Percentiles rank a stretch among this genome's conserved stretches.
phyloP scores from a whole-genome alignment of 2,888 invertebrate genomes.

The Spilarctia lutea region DNA sequence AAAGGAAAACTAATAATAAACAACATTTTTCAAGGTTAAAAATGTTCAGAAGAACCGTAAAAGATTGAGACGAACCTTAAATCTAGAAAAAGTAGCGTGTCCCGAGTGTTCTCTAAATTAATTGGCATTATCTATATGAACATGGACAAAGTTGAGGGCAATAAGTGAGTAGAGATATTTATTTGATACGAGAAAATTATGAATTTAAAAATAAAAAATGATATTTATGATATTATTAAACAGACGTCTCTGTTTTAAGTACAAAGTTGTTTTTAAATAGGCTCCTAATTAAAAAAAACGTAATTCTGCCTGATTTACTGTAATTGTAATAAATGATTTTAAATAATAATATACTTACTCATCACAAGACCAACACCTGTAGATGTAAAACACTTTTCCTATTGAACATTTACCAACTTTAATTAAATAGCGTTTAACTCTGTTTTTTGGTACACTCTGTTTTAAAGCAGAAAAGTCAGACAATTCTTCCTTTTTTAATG shows the following conservation, averaged over 20 bases:
- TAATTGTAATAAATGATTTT: not conserved
- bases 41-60: not conserved
- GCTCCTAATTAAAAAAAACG: not conserved
- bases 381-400: slow-evolving; percentile 4
- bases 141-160: no score
- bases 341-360: slow-evolving; percentile 10
- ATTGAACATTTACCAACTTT: slow-evolving; percentile 11
- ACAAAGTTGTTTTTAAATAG: not conserved
- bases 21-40: not conserved
- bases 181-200: no score
- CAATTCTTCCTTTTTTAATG: not conserved
- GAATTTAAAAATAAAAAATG: no score
- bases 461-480: not conserved
- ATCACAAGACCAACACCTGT: slow-evolving; percentile 11
- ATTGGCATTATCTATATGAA: not conserved
- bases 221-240: no score
- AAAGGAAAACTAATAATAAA: not conserved
- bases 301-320: not conserved
- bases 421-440: slow-evolving; percentile 13
- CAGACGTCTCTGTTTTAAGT: no score
- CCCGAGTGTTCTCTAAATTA: not conserved
- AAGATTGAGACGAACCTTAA: not conserved
- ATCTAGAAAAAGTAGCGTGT: not conserved
- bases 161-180: no score
- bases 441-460: not conserved